These are phyloP conservation scores for Leptopterna dolabrata DNA, from an alignment of 2,888 invertebrate genomes.

Conservation along the genomic window DNA sequence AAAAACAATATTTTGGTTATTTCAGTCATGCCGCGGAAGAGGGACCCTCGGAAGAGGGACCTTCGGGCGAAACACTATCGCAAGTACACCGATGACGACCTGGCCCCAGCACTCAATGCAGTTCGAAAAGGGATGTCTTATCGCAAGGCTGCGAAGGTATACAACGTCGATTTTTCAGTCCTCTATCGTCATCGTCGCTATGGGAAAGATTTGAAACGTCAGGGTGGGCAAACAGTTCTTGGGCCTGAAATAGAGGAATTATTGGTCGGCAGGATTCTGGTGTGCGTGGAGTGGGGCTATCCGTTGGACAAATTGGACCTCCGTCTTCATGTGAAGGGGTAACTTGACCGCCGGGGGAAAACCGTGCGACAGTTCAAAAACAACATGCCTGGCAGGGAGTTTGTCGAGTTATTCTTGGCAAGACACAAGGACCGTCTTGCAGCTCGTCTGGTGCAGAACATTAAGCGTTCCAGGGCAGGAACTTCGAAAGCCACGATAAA, in stretches of 20 bases:
- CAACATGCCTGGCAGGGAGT: constrained; percentile 63
- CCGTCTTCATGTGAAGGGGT: constrained; percentile 20
- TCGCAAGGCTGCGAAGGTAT: too few relatives aligned
- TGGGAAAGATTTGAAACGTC: neutral
- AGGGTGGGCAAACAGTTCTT: neutral
- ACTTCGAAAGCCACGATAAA: neutral
- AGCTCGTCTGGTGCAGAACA: neutral
- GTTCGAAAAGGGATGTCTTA: too few relatives aligned
- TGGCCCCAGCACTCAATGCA: too few relatives aligned
- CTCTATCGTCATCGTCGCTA: too few relatives aligned
- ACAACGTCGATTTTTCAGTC: too few relatives aligned
- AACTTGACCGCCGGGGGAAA: constrained; percentile 36
- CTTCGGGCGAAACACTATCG: neutral
- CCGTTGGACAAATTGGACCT: neutral
- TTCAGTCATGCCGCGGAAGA: neutral
- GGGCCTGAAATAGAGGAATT: neutral
- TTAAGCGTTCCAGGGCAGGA: constrained; percentile 6
- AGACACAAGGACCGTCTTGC: constrained; percentile 41
- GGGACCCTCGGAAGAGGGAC: neutral
- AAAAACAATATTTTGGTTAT: neutral
- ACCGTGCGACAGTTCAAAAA: constrained; percentile 59
- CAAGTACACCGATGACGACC: neutral
- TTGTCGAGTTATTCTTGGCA: constrained; percentile 58
- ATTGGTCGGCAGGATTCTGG: neutral
- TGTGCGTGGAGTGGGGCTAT: neutral